Base-by-base conservation (phyloP, 2,888 invertebrate genomes). In the Melanotus villosus region DNA sequence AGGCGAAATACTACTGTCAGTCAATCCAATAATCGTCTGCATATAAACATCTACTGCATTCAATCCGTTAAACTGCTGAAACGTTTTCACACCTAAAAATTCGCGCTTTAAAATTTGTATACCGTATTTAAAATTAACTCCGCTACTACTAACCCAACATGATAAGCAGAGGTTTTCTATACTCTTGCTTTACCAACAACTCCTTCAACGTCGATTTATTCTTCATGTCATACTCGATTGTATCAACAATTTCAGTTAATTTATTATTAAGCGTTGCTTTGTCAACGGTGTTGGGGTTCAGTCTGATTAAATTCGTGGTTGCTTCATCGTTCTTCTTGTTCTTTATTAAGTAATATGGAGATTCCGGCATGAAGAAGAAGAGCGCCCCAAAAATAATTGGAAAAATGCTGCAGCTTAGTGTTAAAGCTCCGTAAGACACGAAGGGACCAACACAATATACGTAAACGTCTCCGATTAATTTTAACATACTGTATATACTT, bases 31-130 rank as follows among this genome's bases (percentile, higher is more conserved):
- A 70, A 90, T 90, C 30, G 86, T 86, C 78, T 89, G 89, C 63
- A 90, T 85, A 75, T 90, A 90, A 0, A 89, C 87, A 69, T 89
- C 89, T 23, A 90, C 86, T 0, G 89, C 89, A 3, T 87, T 80
- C 21, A 87, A 85, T 2, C 90, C 90, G 14, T 89, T 89, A 85
- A 89, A 87, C 73, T 90, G 89, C 38, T 90, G 87, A 52, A 90
- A 77, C 14, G 88, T 75, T 77, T 90, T 89, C 0, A 90, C 9
- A 4, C 41, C 41, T 41, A 18, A 2, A 41, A 38, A 26, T 26
- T 26, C 7, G 4, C 26, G 7, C 7, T 5, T 26, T 5, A 5
- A 26, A 5, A 7, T 3, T 26, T 26, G 3, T 3, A 26, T 3
- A n/a, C n/a, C n/a, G n/a, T 26, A 26, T 26, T 26, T 26, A 26